Conservation (phyloP, 2,797 vertebrate genomes). For the Rhincodon typus region DNA sequence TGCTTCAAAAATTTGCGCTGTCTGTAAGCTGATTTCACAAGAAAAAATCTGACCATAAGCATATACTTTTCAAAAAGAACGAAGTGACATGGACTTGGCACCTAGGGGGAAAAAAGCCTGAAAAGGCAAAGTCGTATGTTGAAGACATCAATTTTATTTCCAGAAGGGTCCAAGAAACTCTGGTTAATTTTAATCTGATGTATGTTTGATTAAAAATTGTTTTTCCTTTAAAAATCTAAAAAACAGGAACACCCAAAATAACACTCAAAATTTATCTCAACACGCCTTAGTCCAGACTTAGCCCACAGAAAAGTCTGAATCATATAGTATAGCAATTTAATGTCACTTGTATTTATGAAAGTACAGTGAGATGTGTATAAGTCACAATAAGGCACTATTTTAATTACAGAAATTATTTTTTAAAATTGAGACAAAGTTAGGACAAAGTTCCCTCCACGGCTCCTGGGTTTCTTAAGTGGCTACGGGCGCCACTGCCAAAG, state of each 20-base stretch:
- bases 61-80: background rate
- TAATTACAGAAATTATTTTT: too few species aligned
- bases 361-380: too few species aligned
- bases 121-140: background rate
- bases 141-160: background rate
- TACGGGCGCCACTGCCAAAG: too few species aligned
- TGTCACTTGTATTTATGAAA: too few species aligned
- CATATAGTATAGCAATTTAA: too few species aligned
- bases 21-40: background rate
- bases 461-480: too few species aligned
- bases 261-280: background rate
- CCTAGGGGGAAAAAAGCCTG: background rate
- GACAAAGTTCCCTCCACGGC: too few species aligned
- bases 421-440: too few species aligned
- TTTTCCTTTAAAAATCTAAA: background rate
- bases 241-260: background rate
- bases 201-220: background rate
- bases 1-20: background rate
- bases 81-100: background rate
- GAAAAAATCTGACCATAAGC: background rate
- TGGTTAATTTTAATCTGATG: background rate
- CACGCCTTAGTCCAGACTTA: background rate
- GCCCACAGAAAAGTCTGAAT: background rate
- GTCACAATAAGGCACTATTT: too few species aligned
- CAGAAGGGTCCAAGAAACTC: background rate